phyloP scores from a whole-genome alignment of 1,140 invertebrate species.

The Limonius californicus region DNA sequence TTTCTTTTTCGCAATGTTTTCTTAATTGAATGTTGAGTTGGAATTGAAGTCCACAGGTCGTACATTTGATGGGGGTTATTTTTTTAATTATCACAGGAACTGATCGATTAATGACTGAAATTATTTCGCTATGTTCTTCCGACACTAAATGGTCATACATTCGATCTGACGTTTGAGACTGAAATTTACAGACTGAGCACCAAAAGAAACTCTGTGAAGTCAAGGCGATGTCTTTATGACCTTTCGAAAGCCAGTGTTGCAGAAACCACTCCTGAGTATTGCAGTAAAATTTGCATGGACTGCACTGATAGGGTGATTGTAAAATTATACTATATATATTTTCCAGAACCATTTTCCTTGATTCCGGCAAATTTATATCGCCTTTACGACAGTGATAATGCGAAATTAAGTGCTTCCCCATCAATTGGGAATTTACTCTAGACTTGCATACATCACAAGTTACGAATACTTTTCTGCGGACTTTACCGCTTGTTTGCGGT shows the following conservation, averaged over 20 bases:
- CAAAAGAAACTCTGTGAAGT: conserved; percentile 56
- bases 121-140: conserved; percentile 63
- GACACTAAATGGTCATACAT: conserved; percentile 69
- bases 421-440: conserved; percentile 60
- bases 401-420: conserved; percentile 80
- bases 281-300: conserved; percentile 77
- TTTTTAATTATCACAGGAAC: conserved; percentile 76
- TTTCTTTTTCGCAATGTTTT: conserved; percentile 55
- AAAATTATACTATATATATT: conserved; percentile 73
- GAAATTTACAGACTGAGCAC: conserved; percentile 74
- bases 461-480: conserved; percentile 55
- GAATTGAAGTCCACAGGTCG: conserved; percentile 59
- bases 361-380: conserved; percentile 50
- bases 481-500: conserved; percentile 47
- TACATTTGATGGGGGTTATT: conserved; percentile 58
- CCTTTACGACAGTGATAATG: conserved; percentile 75
- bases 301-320: conserved; percentile 80
- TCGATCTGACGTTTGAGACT: conserved; percentile 58
- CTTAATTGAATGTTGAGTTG: conserved; percentile 68
- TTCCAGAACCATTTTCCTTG: conserved; percentile 62
- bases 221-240: conserved; percentile 53
- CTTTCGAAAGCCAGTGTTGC: conserved; percentile 66
- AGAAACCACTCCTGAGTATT: conserved; percentile 71
- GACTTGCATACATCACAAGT: conserved; percentile 67
- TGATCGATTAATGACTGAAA: conserved; percentile 70